These are phyloP conservation scores for Kobus ellipsiprymnus DNA, from an alignment of 2,113 vertebrate species.

Conservation along the genomic window DNA sequence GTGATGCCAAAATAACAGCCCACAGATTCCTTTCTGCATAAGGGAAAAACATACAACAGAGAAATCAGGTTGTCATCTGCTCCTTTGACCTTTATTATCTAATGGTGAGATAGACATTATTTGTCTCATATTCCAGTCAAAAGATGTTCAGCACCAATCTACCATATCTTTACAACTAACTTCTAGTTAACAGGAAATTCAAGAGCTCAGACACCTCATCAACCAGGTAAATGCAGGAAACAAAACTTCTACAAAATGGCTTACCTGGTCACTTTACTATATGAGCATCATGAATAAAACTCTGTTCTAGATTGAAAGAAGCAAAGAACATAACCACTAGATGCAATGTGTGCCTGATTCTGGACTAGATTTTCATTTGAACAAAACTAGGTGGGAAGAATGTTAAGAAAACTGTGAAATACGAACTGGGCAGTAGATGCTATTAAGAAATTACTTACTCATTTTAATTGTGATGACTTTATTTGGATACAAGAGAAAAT, in stretches of 20 bases:
- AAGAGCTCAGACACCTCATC: neutral
- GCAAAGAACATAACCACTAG: neutral
- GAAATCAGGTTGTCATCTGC: neutral
- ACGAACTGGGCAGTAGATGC: neutral
- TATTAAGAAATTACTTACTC: neutral
- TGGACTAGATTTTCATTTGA: neutral
- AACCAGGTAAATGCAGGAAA: neutral
- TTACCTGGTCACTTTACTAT: neutral
- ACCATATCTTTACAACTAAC: neutral
- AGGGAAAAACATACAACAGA: neutral
- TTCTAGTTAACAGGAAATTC: neutral
- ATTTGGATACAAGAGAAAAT: neutral
- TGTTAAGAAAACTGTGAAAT: neutral
- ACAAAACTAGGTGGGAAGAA: neutral
- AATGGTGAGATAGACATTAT: neutral
- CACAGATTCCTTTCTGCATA: neutral
- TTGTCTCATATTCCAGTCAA: neutral
- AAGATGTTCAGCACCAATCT: neutral
- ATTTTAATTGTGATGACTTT: neutral
- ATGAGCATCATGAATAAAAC: neutral
- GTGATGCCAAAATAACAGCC: neutral
- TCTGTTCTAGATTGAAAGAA: neutral
- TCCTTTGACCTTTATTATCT: neutral
- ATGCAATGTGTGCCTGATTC: neutral
- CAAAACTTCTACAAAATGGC: neutral